Percentiles rank a stretch among this genome's conserved stretches.
Evolutionary conservation across 1,140 invertebrate species (phyloP).

Genomic region (Piezodorus guildinii): DNA sequence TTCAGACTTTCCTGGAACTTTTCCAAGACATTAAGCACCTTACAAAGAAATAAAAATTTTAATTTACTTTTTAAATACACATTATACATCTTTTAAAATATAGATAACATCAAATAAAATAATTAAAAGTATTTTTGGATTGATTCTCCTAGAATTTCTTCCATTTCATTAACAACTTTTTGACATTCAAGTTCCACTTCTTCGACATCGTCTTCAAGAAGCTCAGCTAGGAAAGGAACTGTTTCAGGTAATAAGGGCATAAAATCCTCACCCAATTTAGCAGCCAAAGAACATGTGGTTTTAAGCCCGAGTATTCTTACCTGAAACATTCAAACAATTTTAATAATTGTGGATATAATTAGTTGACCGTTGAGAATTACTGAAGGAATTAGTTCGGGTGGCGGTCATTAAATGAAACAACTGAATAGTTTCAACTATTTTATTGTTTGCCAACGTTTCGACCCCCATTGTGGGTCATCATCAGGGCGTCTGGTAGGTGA

Average conservation of each 20-base stretch:
- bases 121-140: constrained; percentile 69
- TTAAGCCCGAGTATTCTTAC: constrained; percentile 44
- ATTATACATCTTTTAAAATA: too few species aligned
- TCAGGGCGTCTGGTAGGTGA: too few species aligned
- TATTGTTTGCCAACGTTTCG: not conserved
- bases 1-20: too few species aligned
- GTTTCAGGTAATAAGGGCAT: constrained; percentile 68
- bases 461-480: not conserved
- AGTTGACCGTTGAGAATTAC: not conserved
- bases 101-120: constrained; percentile 2
- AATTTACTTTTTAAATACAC: too few species aligned
- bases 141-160: constrained; percentile 70
- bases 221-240: constrained; percentile 69
- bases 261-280: constrained; percentile 69
- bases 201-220: constrained; percentile 71
- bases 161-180: constrained; percentile 60
- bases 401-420: too few species aligned
- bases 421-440: too few species aligned
- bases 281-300: constrained; percentile 54
- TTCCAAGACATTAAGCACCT: too few species aligned
- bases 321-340: constrained; percentile 29
- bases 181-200: constrained; percentile 62
- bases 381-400: too few species aligned
- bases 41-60: too few species aligned
- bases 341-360: not conserved